Evolutionary conservation across 2,113 vertebrate species (phyloP), one percentile per base, ranked within the genome.

Genomic region (Eidolon helvum): DNA sequence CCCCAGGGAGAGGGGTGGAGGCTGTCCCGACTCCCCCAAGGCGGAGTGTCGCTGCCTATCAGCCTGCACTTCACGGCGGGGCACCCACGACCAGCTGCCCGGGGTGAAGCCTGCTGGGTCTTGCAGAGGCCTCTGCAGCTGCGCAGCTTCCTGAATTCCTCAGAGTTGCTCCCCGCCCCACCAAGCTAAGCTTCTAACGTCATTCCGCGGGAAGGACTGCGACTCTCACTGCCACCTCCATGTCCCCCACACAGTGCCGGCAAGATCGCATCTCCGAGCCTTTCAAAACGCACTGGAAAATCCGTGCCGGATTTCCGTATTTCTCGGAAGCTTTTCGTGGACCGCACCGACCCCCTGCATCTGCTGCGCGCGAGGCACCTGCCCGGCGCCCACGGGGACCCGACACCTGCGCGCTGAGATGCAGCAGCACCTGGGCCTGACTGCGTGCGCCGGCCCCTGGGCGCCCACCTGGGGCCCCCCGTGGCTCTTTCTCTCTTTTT

Each of bases 321-420:
- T 9, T 26, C 43, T 65, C 40, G 11, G 33, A 33, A 18, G 63
- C 19, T 10, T 72, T 65, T 28, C 35, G 14, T 0, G 30, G 10
- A 14, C 6, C 10, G 5, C 21, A 30, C 26, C n/a, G 30, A 2
- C 40, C 3, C 28, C 8, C 4, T 1, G 4, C 9, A 12, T 12
- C 35, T 1, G 1, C 7, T 7, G n/a, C 68, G 14, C 19, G 50
- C 8, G 1, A 8, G 24, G 65, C 1, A 4, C 18, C 55, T 0
- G 5, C 21, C n/a, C 7, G n/a, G 33, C 18, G 28, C 69, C 0
- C 0, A 35, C 8, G 1, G 40, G 50, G 38, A 10, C 10, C 43
- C 26, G 50, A 50, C 50, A 5, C 50, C 50, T 50, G 50, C 50
- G 50, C 15, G 50, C 50, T 50, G 16, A 50, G 50, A 3, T 15